phyloP scores from a whole-genome alignment of 2,797 vertebrate genomes.

The Prunella strophiata region DNA sequence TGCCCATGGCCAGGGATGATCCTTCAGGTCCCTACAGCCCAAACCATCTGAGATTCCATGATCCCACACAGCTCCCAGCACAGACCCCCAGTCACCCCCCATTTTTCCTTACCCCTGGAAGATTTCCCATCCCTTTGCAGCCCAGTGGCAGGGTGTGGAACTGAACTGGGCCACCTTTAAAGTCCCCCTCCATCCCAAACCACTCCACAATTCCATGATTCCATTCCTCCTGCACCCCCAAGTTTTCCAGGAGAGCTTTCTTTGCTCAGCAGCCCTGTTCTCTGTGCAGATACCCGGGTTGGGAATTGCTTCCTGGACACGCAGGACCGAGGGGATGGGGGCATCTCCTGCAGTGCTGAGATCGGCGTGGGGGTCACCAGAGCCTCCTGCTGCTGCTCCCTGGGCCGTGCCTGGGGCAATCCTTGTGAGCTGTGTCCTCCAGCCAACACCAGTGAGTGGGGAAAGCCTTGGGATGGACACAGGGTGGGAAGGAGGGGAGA shows the following conservation, averaged over 20 bases:
- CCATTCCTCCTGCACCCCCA: neutral
- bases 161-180: rapidly evolving
- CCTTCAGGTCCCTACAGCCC: neutral
- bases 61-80: neutral
- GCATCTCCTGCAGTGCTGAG: slow-evolving; percentile 90
- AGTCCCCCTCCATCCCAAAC: neutral
- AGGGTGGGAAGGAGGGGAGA: neutral
- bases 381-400: slow-evolving; percentile 93
- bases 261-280: neutral
- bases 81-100: neutral
- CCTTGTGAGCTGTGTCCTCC: slow-evolving; percentile 92
- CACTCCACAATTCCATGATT: rapidly evolving
- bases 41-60: neutral
- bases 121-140: neutral
- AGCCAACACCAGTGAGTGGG: slow-evolving; percentile 87
- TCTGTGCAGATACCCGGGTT: slow-evolving; percentile 84
- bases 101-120: neutral
- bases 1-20: neutral
- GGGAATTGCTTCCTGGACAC: slow-evolving; percentile 93
- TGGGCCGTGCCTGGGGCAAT: slow-evolving; percentile 91
- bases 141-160: neutral
- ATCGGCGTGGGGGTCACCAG: slow-evolving; percentile 90
- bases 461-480: rapidly evolving
- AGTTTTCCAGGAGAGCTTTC: neutral
- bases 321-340: slow-evolving; percentile 85